phyloP scores from a whole-genome alignment of 2,888 invertebrate genomes.

The Hypomecis punctinalis region DNA sequence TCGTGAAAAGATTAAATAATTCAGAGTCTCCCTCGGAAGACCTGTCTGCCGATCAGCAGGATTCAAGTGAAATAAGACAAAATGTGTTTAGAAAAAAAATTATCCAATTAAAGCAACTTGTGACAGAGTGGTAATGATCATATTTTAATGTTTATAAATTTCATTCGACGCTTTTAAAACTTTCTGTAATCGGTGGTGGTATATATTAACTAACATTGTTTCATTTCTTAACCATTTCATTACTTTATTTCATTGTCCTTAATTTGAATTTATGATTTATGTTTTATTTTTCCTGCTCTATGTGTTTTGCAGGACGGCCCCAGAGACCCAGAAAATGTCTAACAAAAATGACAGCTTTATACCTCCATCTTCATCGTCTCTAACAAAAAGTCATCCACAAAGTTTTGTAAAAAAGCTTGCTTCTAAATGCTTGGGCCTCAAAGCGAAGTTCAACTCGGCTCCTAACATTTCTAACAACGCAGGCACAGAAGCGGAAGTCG shows the following conservation, averaged over 20 bases:
- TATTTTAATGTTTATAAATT: background rate
- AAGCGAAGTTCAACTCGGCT: constrained; percentile 80
- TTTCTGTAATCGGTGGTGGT: constrained; percentile 32
- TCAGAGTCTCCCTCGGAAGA: background rate
- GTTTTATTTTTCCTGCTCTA: constrained; percentile 74
- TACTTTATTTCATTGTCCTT: constrained; percentile 32
- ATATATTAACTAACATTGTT: constrained; percentile 17
- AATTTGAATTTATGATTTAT: constrained; percentile 50
- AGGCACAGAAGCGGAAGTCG: constrained; percentile 67
- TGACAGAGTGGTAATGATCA: constrained; percentile 55
- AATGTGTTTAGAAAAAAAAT: constrained; percentile 58
- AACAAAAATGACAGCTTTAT: constrained; percentile 75
- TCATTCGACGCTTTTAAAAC: background rate
- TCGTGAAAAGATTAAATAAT: constrained; percentile 14
- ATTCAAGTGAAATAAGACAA: constrained; percentile 8
- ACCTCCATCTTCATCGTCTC: constrained; percentile 75
- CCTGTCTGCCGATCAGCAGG: constrained; percentile 9
- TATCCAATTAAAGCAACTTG: constrained; percentile 57
- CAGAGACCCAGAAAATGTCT: constrained; percentile 80
- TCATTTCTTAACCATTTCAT: constrained; percentile 14
- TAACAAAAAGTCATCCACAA: constrained; percentile 77
- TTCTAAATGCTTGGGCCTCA: constrained; percentile 82
- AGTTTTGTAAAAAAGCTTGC: constrained; percentile 84
- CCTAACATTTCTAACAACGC: constrained; percentile 78
- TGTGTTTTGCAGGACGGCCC: constrained; percentile 82